These are phyloP conservation scores for Coelogynopora nodosa DNA, from an alignment of 2,888 invertebrate genomes.

Conservation along the genomic window DNA sequence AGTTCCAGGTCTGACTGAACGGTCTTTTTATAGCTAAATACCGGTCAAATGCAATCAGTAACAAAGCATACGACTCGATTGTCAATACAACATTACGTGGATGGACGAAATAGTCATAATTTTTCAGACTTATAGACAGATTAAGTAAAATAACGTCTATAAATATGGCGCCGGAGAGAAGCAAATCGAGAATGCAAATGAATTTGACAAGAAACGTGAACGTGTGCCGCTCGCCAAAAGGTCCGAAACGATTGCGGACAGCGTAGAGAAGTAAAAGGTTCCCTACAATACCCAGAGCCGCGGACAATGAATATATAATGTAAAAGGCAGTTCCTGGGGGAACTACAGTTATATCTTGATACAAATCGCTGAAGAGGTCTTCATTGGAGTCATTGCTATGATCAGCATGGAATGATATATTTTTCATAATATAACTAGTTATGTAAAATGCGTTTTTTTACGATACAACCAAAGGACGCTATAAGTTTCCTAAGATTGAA, in stretches of 20 bases:
- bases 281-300: neutral
- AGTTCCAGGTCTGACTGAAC: constrained; percentile 3
- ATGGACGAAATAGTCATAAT: constrained; percentile 12
- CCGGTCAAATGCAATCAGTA: neutral
- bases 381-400: neutral
- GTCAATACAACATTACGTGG: constrained; percentile 8
- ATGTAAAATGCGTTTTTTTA: no score
- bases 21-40: neutral
- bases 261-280: neutral
- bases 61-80: neutral
- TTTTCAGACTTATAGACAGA: neutral
- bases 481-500: no score
- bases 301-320: neutral
- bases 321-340: neutral
- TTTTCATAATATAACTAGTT: neutral
- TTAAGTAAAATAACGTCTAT: neutral
- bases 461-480: no score
- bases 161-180: neutral
- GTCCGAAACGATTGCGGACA: neutral
- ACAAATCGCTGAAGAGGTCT: neutral
- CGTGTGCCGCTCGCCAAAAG: constrained; percentile 1
- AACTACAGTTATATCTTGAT: neutral
- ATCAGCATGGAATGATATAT: neutral
- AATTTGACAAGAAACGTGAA: constrained; percentile 4
- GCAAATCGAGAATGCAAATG: neutral